Evolutionary conservation across 2,888 invertebrate genomes (phyloP), one percentile per base, ranked within the genome.

Genomic region (Lasius fuliginosus): DNA sequence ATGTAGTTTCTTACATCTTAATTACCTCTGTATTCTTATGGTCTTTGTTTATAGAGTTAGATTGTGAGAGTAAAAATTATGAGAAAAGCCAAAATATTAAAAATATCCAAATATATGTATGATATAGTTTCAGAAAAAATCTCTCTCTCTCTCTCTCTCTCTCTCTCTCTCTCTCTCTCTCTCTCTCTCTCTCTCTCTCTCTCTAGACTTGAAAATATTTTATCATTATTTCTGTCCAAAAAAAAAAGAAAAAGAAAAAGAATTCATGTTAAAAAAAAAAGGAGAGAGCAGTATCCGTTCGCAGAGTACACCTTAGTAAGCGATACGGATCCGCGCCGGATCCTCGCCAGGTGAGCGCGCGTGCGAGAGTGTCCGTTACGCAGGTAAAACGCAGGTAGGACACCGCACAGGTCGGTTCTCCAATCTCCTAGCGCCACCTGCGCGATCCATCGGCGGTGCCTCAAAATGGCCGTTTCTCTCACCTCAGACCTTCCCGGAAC

Each of bases 391-490:
- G 75, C 74, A 81, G 81, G 81, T 74, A 81, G 74, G 12, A 23
- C 81, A 81, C 82, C 6, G 33, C 60, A 46, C 23, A 23, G 68
- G 65, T 53, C 82, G 65, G 90, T 89, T 90, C 89, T 87, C 86
- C 89, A 91, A 86, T 79, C 30, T 53, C 8, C 83, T 85, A 86
- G 91, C 91, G 91, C 91, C 90, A 91, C 91, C 88, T 89, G 88
- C 88, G 85, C 86, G 85, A 74, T 86, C 49, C 83, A 75, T 60
- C 86, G 77, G 82, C 65, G 64, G 58, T 88, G 87, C 85, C 87
- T 90, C 91, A 92, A 92, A 90, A 92, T 92, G 91, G 91, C 91
- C 90, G 91, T 87, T 85, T 87, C 87, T 89, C 91, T 89, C 91
- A 86, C 87, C 87, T 90, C 92, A 92, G 92, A 92, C 86, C 91